These are phyloP conservation scores for Notospermus geniculatus DNA, from an alignment of 1,140 invertebrate species.

Conservation along the genomic window DNA sequence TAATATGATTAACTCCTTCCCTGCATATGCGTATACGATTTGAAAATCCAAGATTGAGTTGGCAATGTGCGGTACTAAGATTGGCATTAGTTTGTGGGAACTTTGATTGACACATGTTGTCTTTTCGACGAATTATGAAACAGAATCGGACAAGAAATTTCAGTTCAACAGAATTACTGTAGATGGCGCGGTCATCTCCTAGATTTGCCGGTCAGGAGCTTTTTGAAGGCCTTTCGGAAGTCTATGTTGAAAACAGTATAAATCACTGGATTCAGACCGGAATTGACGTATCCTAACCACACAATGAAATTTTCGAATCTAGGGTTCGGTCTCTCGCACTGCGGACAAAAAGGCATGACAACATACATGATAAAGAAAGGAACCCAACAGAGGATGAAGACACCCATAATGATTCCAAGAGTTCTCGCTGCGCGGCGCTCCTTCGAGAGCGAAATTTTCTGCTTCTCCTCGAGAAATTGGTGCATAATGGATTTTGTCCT, in stretches of 20 bases:
- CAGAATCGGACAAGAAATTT: too few species aligned
- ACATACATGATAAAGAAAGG: constrained; percentile 92
- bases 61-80: too few species aligned
- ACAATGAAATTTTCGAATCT: constrained; percentile 37
- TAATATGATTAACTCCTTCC: too few species aligned
- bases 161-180: neutral
- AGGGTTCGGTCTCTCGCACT: constrained; percentile 48
- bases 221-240: constrained; percentile 55
- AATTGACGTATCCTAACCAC: constrained; percentile 58
- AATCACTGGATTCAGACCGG: constrained; percentile 55
- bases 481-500: constrained; percentile 19
- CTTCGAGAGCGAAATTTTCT: constrained; percentile 87
- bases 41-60: too few species aligned
- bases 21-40: too few species aligned
- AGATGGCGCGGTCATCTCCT: constrained; percentile 4
- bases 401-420: constrained; percentile 86
- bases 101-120: too few species aligned
- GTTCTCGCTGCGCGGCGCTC: constrained; percentile 93
- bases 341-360: constrained; percentile 72
- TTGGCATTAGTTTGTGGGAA: too few species aligned
- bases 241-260: constrained; percentile 68
- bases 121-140: too few species aligned
- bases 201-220: neutral
- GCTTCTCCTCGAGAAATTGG: constrained; percentile 79
- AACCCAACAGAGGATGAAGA: constrained; percentile 93